These are phyloP conservation scores for Ooceraea biroi DNA, from an alignment of 1,140 invertebrate species.

Conservation along the genomic window DNA sequence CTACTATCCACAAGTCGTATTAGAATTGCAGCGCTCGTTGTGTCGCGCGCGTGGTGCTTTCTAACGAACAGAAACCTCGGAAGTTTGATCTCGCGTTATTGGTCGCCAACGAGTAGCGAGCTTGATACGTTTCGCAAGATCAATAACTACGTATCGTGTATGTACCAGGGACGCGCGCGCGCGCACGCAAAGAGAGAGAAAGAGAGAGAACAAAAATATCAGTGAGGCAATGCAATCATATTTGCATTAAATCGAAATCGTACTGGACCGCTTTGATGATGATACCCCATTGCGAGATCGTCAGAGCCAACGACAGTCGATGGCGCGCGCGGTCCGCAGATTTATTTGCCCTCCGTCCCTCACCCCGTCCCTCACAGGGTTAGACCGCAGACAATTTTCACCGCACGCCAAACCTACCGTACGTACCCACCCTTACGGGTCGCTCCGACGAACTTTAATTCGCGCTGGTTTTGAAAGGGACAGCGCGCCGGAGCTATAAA, in stretches of 20 bases:
- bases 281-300: conserved; percentile 31
- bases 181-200: neutral
- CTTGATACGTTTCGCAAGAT: conserved; percentile 8
- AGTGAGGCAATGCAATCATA: conserved; percentile 39
- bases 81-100: conserved; percentile 41
- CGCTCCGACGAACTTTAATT: conserved; percentile 56
- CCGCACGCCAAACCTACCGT: conserved; percentile 12
- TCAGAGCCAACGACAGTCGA: conserved; percentile 29
- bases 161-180: too few species aligned
- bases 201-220: conserved; percentile 37
- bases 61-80: conserved; percentile 16
- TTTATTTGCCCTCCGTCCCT: conserved; percentile 25
- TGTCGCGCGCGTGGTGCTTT: neutral
- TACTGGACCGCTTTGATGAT: conserved; percentile 49
- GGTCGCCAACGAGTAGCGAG: neutral
- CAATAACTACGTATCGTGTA: conserved; percentile 3
- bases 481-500: conserved; percentile 63
- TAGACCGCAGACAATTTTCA: conserved; percentile 59
- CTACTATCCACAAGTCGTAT: conserved; percentile 17
- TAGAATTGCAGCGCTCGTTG: neutral
- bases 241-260: conserved; percentile 54
- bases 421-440: conserved; percentile 17
- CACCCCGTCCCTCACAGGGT: neutral
- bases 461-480: conserved; percentile 54
- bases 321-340: conserved; percentile 41